phyloP scores from a whole-genome alignment of 2,797 vertebrate genomes.

The Ctenochaetus hawaiiensis region DNA sequence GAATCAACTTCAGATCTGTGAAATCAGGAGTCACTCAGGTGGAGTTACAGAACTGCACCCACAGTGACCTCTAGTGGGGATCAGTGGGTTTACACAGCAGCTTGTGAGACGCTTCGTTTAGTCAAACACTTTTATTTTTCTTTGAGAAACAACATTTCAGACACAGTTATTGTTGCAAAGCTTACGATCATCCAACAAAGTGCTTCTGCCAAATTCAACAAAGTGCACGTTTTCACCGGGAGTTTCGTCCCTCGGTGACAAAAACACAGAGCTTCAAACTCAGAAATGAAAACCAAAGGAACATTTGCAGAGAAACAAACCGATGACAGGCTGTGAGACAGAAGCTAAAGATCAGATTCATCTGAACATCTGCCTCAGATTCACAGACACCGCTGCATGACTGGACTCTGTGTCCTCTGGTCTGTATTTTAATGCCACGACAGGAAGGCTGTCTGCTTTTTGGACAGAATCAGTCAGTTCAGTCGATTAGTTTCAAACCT shows the following conservation, averaged over 20 bases:
- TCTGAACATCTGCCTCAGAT: too few species aligned
- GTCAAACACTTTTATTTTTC: slow-evolving; percentile 28
- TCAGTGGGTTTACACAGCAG: background rate
- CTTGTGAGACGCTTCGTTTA: background rate
- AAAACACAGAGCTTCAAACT: background rate
- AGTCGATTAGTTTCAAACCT: too few species aligned
- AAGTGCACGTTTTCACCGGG: slow-evolving; percentile 33
- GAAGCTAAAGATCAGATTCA: too few species aligned
- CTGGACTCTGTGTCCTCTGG: too few species aligned
- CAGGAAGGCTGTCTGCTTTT: background rate
- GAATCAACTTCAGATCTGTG: too few species aligned
- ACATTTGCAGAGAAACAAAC: background rate
- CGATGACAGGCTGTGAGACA: background rate
- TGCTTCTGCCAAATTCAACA: slow-evolving; percentile 37
- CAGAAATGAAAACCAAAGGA: background rate
- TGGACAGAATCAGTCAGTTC: slow-evolving; percentile 3
- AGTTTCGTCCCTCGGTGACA: background rate
- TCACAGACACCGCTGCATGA: too few species aligned
- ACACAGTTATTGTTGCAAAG: slow-evolving; percentile 21
- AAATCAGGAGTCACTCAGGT: too few species aligned
- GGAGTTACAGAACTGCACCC: too few species aligned
- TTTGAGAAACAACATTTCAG: background rate
- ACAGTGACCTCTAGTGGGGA: background rate
- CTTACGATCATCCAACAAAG: slow-evolving; percentile 27
- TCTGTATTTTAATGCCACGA: background rate